Evolutionary conservation across 2,113 vertebrate genomes (phyloP).

Genomic region (Phalacrocorax aristotelis): DNA sequence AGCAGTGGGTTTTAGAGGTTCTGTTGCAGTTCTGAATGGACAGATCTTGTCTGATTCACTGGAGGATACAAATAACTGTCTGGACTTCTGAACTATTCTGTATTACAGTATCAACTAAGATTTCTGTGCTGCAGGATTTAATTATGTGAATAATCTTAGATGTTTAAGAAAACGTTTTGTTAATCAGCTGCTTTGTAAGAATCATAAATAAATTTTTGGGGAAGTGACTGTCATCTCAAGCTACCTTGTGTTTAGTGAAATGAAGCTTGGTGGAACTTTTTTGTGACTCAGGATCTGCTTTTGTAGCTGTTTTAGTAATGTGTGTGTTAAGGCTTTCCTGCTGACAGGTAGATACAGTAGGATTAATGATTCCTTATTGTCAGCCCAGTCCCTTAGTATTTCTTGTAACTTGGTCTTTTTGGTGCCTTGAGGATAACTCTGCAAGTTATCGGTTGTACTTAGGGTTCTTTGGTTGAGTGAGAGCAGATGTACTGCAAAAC

Average conservation of each 20-base stretch:
- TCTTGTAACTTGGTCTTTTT: neutral
- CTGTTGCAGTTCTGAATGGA: neutral
- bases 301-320: neutral
- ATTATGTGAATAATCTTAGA: neutral
- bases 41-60: neutral
- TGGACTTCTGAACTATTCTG: neutral
- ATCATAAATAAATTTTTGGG: neutral
- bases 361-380: neutral
- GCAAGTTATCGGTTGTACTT: neutral
- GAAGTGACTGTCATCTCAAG: neutral
- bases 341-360: neutral
- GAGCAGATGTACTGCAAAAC: neutral
- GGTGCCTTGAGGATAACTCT: neutral
- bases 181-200: neutral
- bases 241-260: neutral
- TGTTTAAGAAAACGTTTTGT: neutral
- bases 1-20: neutral
- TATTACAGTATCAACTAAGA: neutral
- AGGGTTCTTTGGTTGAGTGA: neutral
- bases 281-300: neutral
- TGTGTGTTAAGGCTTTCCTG: neutral
- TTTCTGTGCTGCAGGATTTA: neutral
- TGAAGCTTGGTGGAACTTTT: neutral
- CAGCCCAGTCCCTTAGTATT: neutral
- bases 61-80: neutral